phyloP scores from a whole-genome alignment of 1,140 invertebrate species.

The Colletes latitarsis region DNA sequence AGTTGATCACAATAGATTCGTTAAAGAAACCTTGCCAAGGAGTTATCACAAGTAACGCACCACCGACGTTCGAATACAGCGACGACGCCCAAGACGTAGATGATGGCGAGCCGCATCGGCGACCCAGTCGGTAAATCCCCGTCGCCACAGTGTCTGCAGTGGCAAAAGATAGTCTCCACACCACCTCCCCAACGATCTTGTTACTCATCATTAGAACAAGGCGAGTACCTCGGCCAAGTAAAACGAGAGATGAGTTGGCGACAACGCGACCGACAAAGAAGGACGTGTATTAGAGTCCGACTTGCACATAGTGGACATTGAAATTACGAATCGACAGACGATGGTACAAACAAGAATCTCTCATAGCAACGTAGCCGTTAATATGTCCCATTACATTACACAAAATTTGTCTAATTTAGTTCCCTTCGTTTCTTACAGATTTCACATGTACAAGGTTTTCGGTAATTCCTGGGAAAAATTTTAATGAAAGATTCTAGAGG shows the following conservation, averaged over 20 bases:
- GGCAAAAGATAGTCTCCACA: slow-evolving; percentile 9
- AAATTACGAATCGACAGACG: neutral
- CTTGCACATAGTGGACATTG: neutral
- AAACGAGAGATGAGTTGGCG: neutral
- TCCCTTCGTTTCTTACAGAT: too few species aligned
- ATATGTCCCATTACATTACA: too few species aligned
- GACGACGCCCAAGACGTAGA: slow-evolving; percentile 16
- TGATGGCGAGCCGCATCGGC: slow-evolving; percentile 33
- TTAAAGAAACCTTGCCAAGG: slow-evolving; percentile 29
- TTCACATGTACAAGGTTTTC: too few species aligned
- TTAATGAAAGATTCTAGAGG: too few species aligned
- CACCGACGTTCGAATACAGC: neutral
- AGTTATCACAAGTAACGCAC: slow-evolving; percentile 29
- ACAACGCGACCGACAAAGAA: neutral
- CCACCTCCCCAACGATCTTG: slow-evolving; percentile 28
- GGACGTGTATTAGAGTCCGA: neutral
- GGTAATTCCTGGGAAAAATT: too few species aligned
- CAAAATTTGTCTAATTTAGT: too few species aligned
- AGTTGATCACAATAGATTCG: slow-evolving; percentile 9
- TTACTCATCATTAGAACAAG: slow-evolving; percentile 38
- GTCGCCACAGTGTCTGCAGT: slow-evolving; percentile 63
- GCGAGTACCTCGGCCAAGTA: slow-evolving; percentile 37
- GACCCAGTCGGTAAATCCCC: slow-evolving; percentile 46
- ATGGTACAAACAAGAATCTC: neutral
- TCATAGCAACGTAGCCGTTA: too few species aligned